Evolutionary conservation across 2,888 invertebrate species (phyloP).

Genomic region (Idaea straminata): DNA sequence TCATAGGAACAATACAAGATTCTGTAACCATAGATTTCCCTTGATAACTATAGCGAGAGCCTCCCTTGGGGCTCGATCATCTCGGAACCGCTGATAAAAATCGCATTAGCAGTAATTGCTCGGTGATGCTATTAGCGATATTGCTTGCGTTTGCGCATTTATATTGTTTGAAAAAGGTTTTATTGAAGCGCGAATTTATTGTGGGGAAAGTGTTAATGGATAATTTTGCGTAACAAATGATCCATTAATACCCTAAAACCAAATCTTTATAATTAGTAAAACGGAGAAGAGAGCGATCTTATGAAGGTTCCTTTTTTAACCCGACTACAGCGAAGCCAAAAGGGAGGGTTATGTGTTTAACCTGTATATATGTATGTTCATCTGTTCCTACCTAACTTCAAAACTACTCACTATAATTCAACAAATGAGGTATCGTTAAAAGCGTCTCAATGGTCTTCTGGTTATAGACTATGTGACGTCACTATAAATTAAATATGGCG

Average conservation of each 20-base stretch:
- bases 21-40: conserved; percentile 30
- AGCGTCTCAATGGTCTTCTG: too few relatives aligned
- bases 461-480: too few relatives aligned
- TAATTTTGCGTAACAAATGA: background rate
- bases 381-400: too few relatives aligned
- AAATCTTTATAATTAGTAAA: too few relatives aligned
- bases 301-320: too few relatives aligned
- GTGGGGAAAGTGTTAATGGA: background rate
- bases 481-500: too few relatives aligned
- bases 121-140: conserved; percentile 15
- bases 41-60: conserved; percentile 23
- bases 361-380: too few relatives aligned
- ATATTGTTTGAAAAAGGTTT: background rate
- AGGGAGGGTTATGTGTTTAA: too few relatives aligned
- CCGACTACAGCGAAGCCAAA: too few relatives aligned
- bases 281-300: too few relatives aligned
- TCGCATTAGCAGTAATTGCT: conserved; percentile 36
- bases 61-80: conserved; percentile 29
- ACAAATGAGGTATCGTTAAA: too few relatives aligned
- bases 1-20: conserved; percentile 13
- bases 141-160: conserved; percentile 5
- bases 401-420: too few relatives aligned
- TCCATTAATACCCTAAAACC: background rate
- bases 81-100: conserved; percentile 36
- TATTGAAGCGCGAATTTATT: background rate